phyloP scores from a whole-genome alignment of 2,888 invertebrate genomes.

The Platerodrilus igneus region DNA sequence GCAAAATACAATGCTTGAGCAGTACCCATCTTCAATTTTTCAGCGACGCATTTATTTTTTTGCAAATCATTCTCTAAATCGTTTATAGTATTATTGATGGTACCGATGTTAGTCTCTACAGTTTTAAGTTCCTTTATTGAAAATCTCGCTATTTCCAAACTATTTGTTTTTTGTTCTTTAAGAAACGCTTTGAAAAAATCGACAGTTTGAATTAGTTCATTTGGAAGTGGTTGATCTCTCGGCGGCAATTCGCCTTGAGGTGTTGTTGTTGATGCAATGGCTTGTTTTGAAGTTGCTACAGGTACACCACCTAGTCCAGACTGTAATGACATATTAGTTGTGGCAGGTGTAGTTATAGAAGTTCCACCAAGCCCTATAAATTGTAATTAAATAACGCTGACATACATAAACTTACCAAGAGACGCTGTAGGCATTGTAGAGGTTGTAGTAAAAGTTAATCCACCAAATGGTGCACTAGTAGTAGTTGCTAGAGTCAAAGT shows the following conservation, averaged over 20 bases:
- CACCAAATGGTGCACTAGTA: slow-evolving; percentile 18
- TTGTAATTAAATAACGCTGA: slow-evolving; percentile 1
- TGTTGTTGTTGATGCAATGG: slow-evolving; percentile 20
- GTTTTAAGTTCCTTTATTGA: slow-evolving; percentile 59
- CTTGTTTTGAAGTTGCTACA: slow-evolving; percentile 46
- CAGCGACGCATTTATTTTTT: slow-evolving; percentile 56
- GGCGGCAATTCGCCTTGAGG: slow-evolving; percentile 52
- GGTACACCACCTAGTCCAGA: slow-evolving; percentile 68
- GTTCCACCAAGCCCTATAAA: neutral
- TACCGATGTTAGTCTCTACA: slow-evolving; percentile 60
- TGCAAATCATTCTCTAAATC: slow-evolving; percentile 61
- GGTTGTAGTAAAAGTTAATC: slow-evolving; percentile 1
- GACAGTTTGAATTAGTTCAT: slow-evolving; percentile 71
- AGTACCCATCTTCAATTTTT: slow-evolving; percentile 67
- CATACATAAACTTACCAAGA: slow-evolving; percentile 2
- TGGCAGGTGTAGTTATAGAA: slow-evolving; percentile 18
- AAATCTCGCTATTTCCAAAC: slow-evolving; percentile 70
- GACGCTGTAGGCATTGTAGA: slow-evolving; percentile 13
- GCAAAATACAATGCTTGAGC: slow-evolving; percentile 66
- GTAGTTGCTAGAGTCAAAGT: slow-evolving; percentile 30
- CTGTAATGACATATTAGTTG: slow-evolving; percentile 46
- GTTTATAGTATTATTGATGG: slow-evolving; percentile 55
- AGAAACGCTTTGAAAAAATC: slow-evolving; percentile 79
- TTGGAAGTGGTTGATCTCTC: slow-evolving; percentile 66
- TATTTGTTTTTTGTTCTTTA: slow-evolving; percentile 76